A percentile compares a stretch with the other conserved stretches of the same genome.
phyloP scores from a whole-genome alignment of 2,113 vertebrate species.

The Aptenodytes forsteri region DNA sequence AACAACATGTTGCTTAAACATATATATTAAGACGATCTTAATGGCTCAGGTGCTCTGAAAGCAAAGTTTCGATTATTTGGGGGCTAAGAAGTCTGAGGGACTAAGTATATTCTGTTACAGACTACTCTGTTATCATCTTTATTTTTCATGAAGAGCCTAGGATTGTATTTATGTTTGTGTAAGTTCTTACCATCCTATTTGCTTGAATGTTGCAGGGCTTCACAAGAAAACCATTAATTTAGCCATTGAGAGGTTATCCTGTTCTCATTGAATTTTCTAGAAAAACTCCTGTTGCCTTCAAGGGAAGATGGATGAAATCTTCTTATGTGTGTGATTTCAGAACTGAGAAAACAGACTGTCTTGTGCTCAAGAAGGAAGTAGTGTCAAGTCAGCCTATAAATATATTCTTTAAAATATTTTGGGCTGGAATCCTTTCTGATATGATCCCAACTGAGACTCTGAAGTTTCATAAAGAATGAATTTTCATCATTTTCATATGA shows the following conservation, averaged over 20 bases:
- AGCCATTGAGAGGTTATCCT: not conserved
- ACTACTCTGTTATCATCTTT: not conserved
- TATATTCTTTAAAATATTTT: slow-evolving; percentile 10
- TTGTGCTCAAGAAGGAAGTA: not conserved
- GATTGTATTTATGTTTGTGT: not conserved
- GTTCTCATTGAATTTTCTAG: not conserved
- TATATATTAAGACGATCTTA: not conserved
- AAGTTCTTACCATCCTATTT: not conserved
- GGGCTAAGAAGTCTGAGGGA: not conserved
- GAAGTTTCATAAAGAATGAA: not conserved
- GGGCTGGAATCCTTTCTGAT: not conserved
- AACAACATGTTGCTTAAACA: not conserved
- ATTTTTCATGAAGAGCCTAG: not conserved
- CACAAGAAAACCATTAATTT: not conserved
- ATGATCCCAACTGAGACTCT: not conserved
- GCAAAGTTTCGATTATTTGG: not conserved
- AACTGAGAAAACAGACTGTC: slow-evolving; percentile 12
- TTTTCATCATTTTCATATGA: not conserved
- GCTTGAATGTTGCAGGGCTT: not conserved
- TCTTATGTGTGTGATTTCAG: not conserved
- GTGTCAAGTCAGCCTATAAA: not conserved
- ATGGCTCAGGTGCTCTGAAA: not conserved
- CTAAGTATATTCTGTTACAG: not conserved
- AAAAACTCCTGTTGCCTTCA: not conserved
- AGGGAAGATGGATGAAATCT: not conserved